Conservation (phyloP, 37 sponge, comb jelly and placozoan genomes). For the Haliclona indistincta region DNA sequence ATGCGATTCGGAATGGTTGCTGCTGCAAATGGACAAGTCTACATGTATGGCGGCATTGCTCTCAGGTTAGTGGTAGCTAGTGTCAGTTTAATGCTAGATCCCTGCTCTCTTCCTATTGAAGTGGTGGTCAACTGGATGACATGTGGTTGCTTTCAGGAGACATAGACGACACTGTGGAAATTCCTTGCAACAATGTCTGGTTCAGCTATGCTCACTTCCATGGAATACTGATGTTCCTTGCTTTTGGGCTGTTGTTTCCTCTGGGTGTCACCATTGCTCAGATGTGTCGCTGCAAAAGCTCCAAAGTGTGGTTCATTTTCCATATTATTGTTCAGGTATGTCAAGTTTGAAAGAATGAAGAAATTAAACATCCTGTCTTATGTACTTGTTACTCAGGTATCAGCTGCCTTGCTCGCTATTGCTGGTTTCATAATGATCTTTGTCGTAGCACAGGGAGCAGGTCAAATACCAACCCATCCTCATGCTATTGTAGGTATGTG, state of each 20-base stretch:
- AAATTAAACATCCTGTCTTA: not conserved
- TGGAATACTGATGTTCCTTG: slow-evolving; percentile 41
- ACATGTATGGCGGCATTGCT: slow-evolving; percentile 53
- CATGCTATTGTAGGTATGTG: slow-evolving; percentile 70
- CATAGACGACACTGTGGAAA: not conserved
- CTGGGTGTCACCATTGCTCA: slow-evolving; percentile 40
- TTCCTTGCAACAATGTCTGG: slow-evolving; percentile 40
- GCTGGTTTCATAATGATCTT: slow-evolving; percentile 58
- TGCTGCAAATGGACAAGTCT: slow-evolving; percentile 24
- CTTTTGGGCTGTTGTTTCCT: slow-evolving; percentile 60
- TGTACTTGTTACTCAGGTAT: slow-evolving; percentile 10
- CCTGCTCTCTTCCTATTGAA: not conserved
- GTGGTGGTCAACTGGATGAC: slow-evolving; percentile 20
- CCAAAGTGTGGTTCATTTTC: slow-evolving; percentile 31
- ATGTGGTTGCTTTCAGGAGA: slow-evolving; percentile 52
- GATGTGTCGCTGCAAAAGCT: slow-evolving; percentile 3
- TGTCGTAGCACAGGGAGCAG: slow-evolving; percentile 1
- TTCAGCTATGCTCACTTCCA: slow-evolving; percentile 56
- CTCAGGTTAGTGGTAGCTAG: slow-evolving; percentile 5
- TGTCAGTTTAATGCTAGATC: too few relatives aligned
- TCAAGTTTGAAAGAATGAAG: too few relatives aligned
- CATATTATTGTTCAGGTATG: slow-evolving; percentile 49
- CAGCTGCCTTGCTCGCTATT: slow-evolving; percentile 27
- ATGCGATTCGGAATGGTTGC: slow-evolving; percentile 27
- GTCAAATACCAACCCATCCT: slow-evolving; percentile 36